Conservation (phyloP, 2,113 vertebrate genomes). For the Corythornis vintsioides region DNA sequence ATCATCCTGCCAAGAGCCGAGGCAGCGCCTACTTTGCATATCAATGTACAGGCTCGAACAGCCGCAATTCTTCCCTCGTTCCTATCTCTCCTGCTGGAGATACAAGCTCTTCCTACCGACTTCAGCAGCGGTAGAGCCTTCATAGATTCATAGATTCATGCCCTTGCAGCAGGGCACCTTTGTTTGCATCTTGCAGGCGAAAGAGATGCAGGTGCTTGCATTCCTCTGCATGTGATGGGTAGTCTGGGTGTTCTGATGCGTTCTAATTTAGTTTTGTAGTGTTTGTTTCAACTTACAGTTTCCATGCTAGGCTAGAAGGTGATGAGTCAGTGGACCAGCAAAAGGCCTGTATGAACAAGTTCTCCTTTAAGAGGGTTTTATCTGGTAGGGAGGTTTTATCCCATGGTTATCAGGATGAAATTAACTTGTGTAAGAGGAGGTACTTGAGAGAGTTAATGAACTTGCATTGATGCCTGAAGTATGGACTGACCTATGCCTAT, state of each 20-base stretch:
- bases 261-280: background rate
- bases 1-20: background rate
- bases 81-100: background rate
- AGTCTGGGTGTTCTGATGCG: background rate
- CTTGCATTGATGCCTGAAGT: background rate
- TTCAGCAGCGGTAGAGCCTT: background rate
- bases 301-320: background rate
- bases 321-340: background rate
- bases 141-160: no score
- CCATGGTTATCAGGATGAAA: fast-evolving
- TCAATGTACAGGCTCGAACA: background rate
- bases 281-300: background rate
- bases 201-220: background rate
- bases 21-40: background rate
- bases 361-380: background rate
- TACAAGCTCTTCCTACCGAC: background rate
- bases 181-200: background rate
- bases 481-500: fast-evolving
- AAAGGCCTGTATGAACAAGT: background rate
- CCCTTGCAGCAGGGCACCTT: background rate
- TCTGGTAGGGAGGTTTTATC: background rate
- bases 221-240: background rate
- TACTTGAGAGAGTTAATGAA: background rate
- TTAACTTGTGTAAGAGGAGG: background rate
- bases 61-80: background rate